Evolutionary conservation across 2,888 invertebrate species (phyloP).

Genomic region (Homarus gammarus): DNA sequence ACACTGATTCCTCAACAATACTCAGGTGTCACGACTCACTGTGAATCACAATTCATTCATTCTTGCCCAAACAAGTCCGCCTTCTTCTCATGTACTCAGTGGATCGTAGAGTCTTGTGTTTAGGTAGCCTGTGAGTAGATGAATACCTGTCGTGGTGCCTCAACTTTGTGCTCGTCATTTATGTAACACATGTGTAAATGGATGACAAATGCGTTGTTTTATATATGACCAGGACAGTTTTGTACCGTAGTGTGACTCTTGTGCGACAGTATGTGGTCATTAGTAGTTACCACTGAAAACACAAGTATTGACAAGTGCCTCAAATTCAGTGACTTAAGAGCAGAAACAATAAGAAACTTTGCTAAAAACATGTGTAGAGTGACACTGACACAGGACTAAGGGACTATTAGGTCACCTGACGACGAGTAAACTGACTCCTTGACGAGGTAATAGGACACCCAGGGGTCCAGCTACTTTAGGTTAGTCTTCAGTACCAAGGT

Average conservation of each 20-base stretch:
- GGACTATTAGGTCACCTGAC: background rate
- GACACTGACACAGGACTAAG: too few relatives aligned
- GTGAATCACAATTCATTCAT: slow-evolving; percentile 55
- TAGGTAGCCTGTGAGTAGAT: slow-evolving; percentile 2
- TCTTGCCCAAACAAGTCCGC: slow-evolving; percentile 38
- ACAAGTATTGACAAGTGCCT: slow-evolving; percentile 12
- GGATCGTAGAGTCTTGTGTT: background rate
- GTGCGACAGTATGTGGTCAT: background rate
- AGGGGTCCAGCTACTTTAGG: background rate
- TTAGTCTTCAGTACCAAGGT: background rate
- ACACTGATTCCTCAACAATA: slow-evolving; percentile 57
- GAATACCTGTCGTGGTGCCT: slow-evolving; percentile 5
- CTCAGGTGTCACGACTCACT: slow-evolving; percentile 59
- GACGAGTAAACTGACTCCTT: background rate
- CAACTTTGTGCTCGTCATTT: background rate
- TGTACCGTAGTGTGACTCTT: background rate
- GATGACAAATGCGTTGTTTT: background rate
- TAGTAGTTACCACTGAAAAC: background rate
- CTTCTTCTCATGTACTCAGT: slow-evolving; percentile 38
- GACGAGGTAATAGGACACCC: background rate
- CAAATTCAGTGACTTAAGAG: background rate
- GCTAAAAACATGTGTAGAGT: background rate
- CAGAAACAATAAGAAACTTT: background rate
- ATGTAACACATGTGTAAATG: background rate
- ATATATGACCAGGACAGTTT: background rate